phyloP scores from a whole-genome alignment of 2,888 invertebrate species.

The Melangyna quadrimaculata region DNA sequence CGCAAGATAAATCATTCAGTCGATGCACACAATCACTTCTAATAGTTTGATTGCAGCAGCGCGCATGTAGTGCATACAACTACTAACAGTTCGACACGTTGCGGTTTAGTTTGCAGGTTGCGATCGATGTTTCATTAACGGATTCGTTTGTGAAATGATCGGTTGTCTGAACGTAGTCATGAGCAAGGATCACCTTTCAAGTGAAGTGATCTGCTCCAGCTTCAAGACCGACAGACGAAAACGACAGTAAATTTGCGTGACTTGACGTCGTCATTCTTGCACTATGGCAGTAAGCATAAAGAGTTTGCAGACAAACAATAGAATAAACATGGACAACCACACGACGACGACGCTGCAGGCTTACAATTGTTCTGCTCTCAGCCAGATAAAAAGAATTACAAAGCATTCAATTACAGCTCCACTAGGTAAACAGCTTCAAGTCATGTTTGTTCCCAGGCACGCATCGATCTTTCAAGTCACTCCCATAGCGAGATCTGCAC shows the following conservation, averaged over 20 bases:
- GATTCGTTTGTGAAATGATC: slow-evolving; percentile 60
- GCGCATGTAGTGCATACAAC: slow-evolving; percentile 30
- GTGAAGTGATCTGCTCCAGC: slow-evolving; percentile 1
- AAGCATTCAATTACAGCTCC: slow-evolving; percentile 50
- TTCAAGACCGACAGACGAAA: background rate
- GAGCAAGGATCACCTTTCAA: slow-evolving; percentile 43
- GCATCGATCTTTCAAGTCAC: slow-evolving; percentile 67
- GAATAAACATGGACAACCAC: slow-evolving; percentile 21
- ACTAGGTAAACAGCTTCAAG: slow-evolving; percentile 48
- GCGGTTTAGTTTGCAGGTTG: slow-evolving; percentile 57
- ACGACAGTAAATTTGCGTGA: slow-evolving; percentile 54
- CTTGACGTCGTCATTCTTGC: slow-evolving; percentile 41
- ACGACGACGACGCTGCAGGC: background rate
- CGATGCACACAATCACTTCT: slow-evolving; percentile 55
- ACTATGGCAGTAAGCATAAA: background rate
- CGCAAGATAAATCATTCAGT: slow-evolving; percentile 60
- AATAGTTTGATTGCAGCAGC: slow-evolving; percentile 53
- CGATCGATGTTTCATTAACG: slow-evolving; percentile 14
- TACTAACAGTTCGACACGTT: slow-evolving; percentile 59
- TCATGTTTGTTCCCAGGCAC: slow-evolving; percentile 62
- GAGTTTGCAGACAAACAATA: slow-evolving; percentile 47
- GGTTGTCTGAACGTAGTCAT: slow-evolving; percentile 31
- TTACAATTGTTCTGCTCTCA: slow-evolving; percentile 49
- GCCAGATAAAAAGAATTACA: background rate
- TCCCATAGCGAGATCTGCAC: background rate